A percentile compares a stretch with the other conserved stretches of the same genome.
Conservation (phyloP, 1,140 invertebrate genomes). For the Drosophila sp. region DNA sequence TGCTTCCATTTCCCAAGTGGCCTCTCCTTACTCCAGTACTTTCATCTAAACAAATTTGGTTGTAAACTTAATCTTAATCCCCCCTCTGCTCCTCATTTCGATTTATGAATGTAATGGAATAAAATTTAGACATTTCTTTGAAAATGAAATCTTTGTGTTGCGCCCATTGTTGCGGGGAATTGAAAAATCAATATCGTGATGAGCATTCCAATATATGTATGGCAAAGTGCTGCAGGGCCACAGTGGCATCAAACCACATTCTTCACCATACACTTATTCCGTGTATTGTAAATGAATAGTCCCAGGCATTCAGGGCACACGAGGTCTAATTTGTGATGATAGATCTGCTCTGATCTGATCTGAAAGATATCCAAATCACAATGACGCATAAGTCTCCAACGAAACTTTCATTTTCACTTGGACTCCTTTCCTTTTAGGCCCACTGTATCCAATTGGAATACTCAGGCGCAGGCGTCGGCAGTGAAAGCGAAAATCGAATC, state of each 20-base stretch:
- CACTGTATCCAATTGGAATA: constrained; percentile 33
- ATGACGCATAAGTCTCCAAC: background rate
- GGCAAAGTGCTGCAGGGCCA: constrained; percentile 29
- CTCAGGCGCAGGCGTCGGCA: constrained; percentile 60
- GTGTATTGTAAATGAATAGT: too few relatives aligned
- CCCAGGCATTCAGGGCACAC: too few relatives aligned
- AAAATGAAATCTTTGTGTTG: background rate
- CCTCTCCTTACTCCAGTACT: background rate
- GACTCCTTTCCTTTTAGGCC: background rate
- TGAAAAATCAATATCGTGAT: constrained; percentile 64
- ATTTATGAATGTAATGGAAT: background rate
- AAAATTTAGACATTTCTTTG: background rate
- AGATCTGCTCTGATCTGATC: background rate
- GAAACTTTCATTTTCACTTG: constrained; percentile 7
- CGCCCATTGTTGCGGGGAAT: background rate
- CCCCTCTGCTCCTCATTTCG: background rate
- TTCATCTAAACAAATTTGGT: background rate
- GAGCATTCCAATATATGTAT: constrained; percentile 36
- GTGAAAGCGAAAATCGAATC: constrained; percentile 67
- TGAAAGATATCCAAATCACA: background rate
- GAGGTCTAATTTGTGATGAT: too few relatives aligned
- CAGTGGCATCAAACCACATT: constrained; percentile 29
- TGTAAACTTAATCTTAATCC: background rate
- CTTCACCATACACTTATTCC: too few relatives aligned
- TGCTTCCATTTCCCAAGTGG: constrained; percentile 37